Evolutionary conservation across 2,888 invertebrate species (phyloP), one percentile per base, ranked within the genome.

Genomic region (Linnaemya vulpina): DNA sequence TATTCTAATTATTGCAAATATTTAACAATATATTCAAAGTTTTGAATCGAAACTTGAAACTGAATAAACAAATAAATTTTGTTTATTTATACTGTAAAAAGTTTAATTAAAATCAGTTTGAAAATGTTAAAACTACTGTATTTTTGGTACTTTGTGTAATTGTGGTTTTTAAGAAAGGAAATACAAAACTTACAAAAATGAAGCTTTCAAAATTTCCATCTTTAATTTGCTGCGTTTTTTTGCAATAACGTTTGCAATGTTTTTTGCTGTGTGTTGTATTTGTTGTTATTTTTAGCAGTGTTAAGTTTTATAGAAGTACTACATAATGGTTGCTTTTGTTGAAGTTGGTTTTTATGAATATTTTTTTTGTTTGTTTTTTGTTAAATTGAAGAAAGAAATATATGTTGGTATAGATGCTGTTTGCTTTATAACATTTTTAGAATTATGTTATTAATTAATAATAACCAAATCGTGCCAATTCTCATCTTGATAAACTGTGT

Each of bases 401-500:
- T 30, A 22, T 13, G 25, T 46, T 67, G 25, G 43, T 60, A 10
- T 60, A 13, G 65, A 11, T 67, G 35, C 25, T 63, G 51, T 63
- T 63, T 51, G 13, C 25, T 11, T 63, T 53, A 40, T 58, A 20
- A 76, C 30, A 67, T 58, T 17, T 5, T 49, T 68, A 60, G 20
- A 74, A 68, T 3, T 77, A 68, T 76, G 76, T 76, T 84, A 80
- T 90, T 90, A 90, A 90, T 92, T 91, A 92, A 92, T 91, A 92
- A 92, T 92, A 92, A 92, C 92, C 92, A 92, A 92, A 92, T 93
- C 92, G 92, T 88, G 90, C 90, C 89, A 92, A 92, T 90, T 92
- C 92, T 93, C 93, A 93, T 92, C 93, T 92, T 89, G 93, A 93
- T 88, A 93, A 88, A 87, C 93, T 92, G 86, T 93, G 94, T 89